Conservation (phyloP, 2,113 vertebrate species). For the Cephalopterus ornatus region DNA sequence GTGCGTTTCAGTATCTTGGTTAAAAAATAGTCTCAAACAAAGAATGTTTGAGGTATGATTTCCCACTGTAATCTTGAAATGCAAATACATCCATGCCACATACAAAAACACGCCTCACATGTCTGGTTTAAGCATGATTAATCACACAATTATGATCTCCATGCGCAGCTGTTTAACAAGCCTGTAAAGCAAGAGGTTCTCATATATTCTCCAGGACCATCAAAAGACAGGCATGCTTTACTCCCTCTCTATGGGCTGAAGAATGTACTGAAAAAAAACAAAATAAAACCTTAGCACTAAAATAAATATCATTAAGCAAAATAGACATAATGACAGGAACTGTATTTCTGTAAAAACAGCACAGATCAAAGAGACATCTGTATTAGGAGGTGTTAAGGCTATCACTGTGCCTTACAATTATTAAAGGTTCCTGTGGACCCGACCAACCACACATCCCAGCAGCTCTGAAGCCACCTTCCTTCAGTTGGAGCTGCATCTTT, state of each 20-base stretch:
- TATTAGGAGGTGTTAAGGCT: neutral
- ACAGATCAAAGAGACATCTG: neutral
- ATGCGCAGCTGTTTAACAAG: neutral
- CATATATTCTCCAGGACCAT: neutral
- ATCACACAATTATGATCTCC: neutral
- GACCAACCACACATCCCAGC: neutral
- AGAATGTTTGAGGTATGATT: neutral
- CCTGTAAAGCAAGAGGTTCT: neutral
- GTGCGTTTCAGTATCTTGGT: neutral
- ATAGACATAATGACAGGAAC: neutral
- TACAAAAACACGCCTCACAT: neutral
- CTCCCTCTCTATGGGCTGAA: neutral
- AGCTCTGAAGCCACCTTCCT: neutral
- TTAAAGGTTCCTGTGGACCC: neutral
- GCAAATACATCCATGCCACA: neutral
- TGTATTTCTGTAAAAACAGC: neutral
- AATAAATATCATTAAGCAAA: neutral
- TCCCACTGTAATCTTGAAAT: neutral
- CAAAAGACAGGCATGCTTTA: neutral
- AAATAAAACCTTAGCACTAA: neutral
- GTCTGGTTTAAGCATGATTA: neutral
- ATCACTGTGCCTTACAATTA: neutral
- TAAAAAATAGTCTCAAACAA: neutral
- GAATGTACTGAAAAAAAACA: neutral
- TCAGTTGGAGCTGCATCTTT: neutral